Conservation (phyloP, 1,140 invertebrate species). For the Mya arenaria region DNA sequence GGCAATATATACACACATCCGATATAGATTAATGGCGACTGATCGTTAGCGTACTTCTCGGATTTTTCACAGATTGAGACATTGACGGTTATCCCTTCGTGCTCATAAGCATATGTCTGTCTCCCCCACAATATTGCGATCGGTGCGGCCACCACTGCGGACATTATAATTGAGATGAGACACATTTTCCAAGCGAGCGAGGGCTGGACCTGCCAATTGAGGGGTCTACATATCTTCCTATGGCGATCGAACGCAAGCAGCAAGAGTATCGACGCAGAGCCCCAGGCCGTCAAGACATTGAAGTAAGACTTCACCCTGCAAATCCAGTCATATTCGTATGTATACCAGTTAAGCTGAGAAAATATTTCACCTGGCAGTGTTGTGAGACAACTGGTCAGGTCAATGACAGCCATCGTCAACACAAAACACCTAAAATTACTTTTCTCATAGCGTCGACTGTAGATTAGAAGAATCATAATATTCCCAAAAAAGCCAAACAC, state of each 20-base stretch:
- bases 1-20: slow-evolving; percentile 25
- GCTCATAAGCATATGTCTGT: slow-evolving; percentile 29
- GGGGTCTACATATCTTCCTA: slow-evolving; percentile 62
- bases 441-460: slow-evolving; percentile 35
- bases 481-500: slow-evolving; percentile 62
- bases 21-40: slow-evolving; percentile 31
- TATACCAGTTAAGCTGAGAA: slow-evolving; percentile 64
- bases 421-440: slow-evolving; percentile 62
- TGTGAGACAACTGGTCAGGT: slow-evolving; percentile 61
- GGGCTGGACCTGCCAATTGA: slow-evolving; percentile 56
- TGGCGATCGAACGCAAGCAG: slow-evolving; percentile 64
- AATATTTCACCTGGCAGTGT: slow-evolving; percentile 67
- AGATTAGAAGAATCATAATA: slow-evolving; percentile 60
- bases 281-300: slow-evolving; percentile 61
- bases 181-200: slow-evolving; percentile 4
- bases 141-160: slow-evolving; percentile 16
- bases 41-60: slow-evolving; percentile 20
- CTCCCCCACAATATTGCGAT: slow-evolving; percentile 44
- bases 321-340: slow-evolving; percentile 48
- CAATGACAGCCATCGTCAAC: slow-evolving; percentile 59
- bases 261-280: slow-evolving; percentile 58
- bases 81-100: not conserved
- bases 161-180: not conserved
- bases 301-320: slow-evolving; percentile 63
- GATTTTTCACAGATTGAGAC: slow-evolving; percentile 40